phyloP scores from a whole-genome alignment of 92 coral and sea anemone species.

The Nematostella vectensis region DNA sequence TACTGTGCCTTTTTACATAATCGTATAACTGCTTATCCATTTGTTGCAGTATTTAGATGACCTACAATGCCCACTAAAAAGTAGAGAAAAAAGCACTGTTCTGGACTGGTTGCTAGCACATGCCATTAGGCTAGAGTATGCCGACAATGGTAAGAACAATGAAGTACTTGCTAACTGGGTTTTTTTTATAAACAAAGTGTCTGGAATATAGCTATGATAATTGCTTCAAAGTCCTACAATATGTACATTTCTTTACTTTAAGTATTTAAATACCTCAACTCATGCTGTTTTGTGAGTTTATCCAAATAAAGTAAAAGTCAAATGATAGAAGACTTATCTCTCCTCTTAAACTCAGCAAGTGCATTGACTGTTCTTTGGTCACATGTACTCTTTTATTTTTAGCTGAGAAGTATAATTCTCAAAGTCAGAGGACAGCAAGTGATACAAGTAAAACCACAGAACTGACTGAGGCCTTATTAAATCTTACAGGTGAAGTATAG shows the following conservation, averaged over 20 bases:
- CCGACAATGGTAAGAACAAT: conserved; percentile 84
- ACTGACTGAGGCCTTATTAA: conserved; percentile 10
- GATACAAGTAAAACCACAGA: neutral
- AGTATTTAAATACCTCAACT: no score
- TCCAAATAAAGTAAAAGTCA: no score
- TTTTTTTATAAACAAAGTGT: no score
- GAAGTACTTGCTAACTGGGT: neutral
- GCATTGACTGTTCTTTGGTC: no score
- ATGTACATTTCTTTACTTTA: neutral
- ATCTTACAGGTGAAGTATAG: conserved; percentile 50
- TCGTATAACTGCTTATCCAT: no score
- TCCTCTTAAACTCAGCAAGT: no score
- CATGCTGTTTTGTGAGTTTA: no score
- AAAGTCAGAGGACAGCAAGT: conserved; percentile 7
- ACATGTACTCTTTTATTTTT: no score
- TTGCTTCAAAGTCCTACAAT: neutral
- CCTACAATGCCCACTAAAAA: conserved; percentile 73
- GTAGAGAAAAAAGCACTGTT: conserved; percentile 53
- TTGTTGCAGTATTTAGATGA: conserved; percentile 72
- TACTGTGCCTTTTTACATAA: no score
- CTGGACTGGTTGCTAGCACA: conserved; percentile 90
- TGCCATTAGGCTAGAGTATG: conserved; percentile 82
- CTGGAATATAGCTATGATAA: neutral
- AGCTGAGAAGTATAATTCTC: conserved; percentile 40
- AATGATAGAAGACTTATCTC: no score